A percentile compares a stretch with the other conserved stretches of the same genome.
Conservation (phyloP, 2,113 vertebrate species). For the Rhinoderma darwinii region DNA sequence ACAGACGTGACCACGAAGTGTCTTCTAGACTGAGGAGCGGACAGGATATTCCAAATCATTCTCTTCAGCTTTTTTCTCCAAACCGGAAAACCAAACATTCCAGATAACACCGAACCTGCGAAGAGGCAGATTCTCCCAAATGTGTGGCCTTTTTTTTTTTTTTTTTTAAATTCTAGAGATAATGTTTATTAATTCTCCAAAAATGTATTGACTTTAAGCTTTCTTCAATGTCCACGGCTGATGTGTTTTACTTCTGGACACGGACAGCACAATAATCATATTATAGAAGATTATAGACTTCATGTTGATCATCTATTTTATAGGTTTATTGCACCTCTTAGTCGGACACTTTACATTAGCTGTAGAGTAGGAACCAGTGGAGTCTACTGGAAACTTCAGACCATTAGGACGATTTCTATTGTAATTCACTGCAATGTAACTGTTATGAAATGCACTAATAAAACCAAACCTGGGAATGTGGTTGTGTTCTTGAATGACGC, state of each 20-base stretch:
- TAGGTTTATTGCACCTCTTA: neutral
- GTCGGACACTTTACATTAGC: neutral
- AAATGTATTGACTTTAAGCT: neutral
- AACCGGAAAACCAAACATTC: neutral
- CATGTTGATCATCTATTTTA: neutral
- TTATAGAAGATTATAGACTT: neutral
- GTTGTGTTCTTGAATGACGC: neutral
- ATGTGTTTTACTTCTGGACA: neutral
- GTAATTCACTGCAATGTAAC: slow-evolving; percentile 1
- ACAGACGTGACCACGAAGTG: neutral
- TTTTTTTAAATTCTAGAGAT: neutral
- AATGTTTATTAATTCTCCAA: neutral
- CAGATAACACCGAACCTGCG: neutral
- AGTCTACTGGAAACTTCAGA: neutral
- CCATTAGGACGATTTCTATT: neutral
- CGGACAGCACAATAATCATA: neutral
- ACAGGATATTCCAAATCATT: too few species aligned
- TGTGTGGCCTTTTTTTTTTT: neutral
- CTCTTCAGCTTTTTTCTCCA: neutral
- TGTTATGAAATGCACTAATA: slow-evolving; percentile 21
- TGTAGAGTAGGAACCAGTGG: neutral
- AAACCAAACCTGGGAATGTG: slow-evolving; percentile 2
- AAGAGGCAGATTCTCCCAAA: neutral
- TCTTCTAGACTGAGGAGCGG: neutral
- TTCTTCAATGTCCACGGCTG: neutral